A percentile compares a stretch with the other conserved stretches of the same genome.
Evolutionary conservation across 2,888 invertebrate species (phyloP).

Genomic region (Diadegma fenestrale): DNA sequence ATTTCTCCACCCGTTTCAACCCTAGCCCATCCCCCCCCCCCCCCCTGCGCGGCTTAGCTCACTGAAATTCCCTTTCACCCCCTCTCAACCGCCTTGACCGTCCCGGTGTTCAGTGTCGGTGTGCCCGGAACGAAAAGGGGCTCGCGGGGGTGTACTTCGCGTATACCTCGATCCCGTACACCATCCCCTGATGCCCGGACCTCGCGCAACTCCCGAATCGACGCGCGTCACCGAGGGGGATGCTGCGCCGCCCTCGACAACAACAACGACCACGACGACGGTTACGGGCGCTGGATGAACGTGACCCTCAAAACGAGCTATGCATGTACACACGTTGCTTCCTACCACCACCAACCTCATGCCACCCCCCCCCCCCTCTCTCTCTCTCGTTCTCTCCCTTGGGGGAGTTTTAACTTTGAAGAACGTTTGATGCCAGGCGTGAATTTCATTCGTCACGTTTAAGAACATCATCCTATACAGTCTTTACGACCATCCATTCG

Average conservation of each 20-base stretch:
- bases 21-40: conserved; percentile 16
- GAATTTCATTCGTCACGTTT: conserved; percentile 46
- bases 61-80: conserved; percentile 63
- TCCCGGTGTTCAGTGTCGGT: conserved; percentile 41
- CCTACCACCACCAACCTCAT: conserved; percentile 32
- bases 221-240: conserved; percentile 66
- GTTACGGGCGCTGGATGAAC: conserved; percentile 83
- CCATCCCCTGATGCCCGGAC: conserved; percentile 80
- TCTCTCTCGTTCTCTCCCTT: background rate
- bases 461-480: background rate
- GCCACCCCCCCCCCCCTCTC: background rate
- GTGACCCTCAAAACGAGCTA: conserved; percentile 84
- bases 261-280: conserved; percentile 75
- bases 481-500: background rate
- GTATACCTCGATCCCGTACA: conserved; percentile 34
- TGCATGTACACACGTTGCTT: conserved; percentile 72
- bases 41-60: conserved; percentile 40
- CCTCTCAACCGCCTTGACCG: conserved; percentile 48
- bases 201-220: conserved; percentile 83
- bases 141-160: conserved; percentile 15
- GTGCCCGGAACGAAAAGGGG: conserved; percentile 9
- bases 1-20: conserved; percentile 26
- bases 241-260: conserved; percentile 69
- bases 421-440: conserved; percentile 46
- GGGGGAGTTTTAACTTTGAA: conserved; percentile 19